phyloP scores from a whole-genome alignment of 2,113 vertebrate species.

The Glareola pratincola region DNA sequence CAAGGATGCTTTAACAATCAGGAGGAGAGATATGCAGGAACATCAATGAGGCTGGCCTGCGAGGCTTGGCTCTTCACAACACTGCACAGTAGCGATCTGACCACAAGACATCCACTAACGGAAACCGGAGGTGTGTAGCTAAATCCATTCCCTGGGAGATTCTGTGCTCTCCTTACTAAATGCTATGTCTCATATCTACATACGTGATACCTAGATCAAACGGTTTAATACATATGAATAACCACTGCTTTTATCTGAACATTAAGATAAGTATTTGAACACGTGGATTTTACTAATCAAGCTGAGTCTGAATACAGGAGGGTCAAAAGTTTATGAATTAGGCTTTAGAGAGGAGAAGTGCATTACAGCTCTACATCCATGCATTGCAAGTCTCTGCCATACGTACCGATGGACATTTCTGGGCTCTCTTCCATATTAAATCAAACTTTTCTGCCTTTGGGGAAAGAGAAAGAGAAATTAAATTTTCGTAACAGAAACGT shows the following conservation, averaged over 20 bases:
- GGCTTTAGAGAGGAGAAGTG: not conserved
- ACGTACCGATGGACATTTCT: conserved; percentile 84
- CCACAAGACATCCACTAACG: not conserved
- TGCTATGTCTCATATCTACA: not conserved
- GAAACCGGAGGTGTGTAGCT: fast-evolving
- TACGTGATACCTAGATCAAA: not conserved
- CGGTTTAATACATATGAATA: not conserved
- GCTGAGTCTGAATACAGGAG: not conserved
- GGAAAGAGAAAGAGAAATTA: conserved; percentile 38
- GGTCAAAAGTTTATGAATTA: not conserved
- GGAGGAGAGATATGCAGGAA: not conserved
- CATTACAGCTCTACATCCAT: not conserved
- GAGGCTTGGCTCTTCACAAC: not conserved
- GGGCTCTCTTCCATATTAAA: conserved; percentile 79
- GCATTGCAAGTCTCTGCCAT: not conserved
- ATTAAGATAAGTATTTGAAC: not conserved
- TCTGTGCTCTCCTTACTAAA: not conserved
- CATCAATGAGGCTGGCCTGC: not conserved
- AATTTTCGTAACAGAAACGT: not conserved
- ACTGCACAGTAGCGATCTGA: not conserved
- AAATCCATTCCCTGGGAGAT: not conserved
- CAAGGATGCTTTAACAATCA: not conserved
- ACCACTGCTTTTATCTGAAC: not conserved
- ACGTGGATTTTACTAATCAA: not conserved
- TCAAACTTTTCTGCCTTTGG: conserved; percentile 85